Evolutionary conservation across 2,797 vertebrate genomes (phyloP).

Genomic region (Chelon auratus): DNA sequence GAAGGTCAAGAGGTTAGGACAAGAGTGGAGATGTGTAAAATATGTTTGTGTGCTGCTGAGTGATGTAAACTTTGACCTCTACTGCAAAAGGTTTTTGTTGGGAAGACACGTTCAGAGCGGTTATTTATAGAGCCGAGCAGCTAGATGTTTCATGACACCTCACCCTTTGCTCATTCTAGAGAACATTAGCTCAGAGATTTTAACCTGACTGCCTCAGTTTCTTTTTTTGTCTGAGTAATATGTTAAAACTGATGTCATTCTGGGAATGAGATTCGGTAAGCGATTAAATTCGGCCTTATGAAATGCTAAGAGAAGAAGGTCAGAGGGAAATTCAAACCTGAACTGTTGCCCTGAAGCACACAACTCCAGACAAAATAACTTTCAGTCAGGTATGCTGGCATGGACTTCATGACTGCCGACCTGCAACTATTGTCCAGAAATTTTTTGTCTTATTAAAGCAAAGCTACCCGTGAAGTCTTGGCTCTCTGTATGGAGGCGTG

Average conservation of each 20-base stretch:
- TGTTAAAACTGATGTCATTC: conserved; percentile 51
- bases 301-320: conserved; percentile 41
- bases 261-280: conserved; percentile 49
- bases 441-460: conserved; percentile 19
- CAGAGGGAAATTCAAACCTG: conserved; percentile 33
- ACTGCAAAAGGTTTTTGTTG: not conserved
- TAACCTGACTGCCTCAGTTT: conserved; percentile 25
- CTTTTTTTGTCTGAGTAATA: conserved; percentile 42
- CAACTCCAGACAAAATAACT: conserved; percentile 31
- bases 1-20: conserved; percentile 20
- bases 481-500: conserved; percentile 25
- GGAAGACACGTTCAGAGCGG: not conserved
- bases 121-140: conserved; percentile 1
- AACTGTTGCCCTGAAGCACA: conserved; percentile 10
- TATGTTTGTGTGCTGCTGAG: conserved; percentile 8
- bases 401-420: not conserved
- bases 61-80: conserved; percentile 11
- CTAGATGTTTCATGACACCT: conserved; percentile 10
- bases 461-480: conserved; percentile 24
- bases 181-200: conserved; percentile 27
- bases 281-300: conserved; percentile 40
- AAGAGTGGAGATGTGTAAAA: conserved; percentile 8
- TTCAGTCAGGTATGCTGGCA: conserved; percentile 14
- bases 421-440: conserved; percentile 29
- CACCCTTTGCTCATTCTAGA: conserved; percentile 15